Evolutionary conservation across 2,797 vertebrate genomes (phyloP).

Genomic region (Calcarius lapponicus): DNA sequence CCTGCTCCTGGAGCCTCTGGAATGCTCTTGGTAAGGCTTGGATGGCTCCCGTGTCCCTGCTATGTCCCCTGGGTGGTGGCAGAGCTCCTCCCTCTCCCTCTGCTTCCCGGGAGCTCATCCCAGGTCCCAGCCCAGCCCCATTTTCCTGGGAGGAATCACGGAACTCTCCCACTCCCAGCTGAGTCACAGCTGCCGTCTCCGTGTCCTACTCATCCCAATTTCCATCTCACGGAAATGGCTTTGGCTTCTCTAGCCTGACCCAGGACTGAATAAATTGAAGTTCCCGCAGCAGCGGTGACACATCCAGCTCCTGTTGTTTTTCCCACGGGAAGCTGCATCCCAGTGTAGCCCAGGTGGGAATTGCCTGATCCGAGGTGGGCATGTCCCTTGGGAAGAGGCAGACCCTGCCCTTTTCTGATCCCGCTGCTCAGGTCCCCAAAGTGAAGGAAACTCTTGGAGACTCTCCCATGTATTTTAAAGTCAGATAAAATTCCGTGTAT

Average conservation of each 20-base stretch:
- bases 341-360: not conserved
- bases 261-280: not conserved
- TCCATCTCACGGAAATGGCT: not conserved
- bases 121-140: fast-evolving
- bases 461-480: not conserved
- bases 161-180: not conserved
- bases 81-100: not conserved
- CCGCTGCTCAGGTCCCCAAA: not conserved
- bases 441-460: not conserved
- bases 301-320: not conserved
- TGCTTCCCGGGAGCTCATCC: not conserved
- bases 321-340: not conserved
- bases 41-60: not conserved
- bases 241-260: not conserved
- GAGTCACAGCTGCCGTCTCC: not conserved
- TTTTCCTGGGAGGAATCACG: not conserved
- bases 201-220: not conserved
- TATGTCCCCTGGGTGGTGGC: not conserved
- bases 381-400: not conserved
- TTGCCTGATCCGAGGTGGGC: not conserved
- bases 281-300: not conserved
- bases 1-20: not conserved
- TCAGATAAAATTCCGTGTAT: fast-evolving
- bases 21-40: not conserved
- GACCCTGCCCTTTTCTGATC: not conserved